Conservation (phyloP, 2,113 vertebrate genomes). For the Phodopus roborovskii region DNA sequence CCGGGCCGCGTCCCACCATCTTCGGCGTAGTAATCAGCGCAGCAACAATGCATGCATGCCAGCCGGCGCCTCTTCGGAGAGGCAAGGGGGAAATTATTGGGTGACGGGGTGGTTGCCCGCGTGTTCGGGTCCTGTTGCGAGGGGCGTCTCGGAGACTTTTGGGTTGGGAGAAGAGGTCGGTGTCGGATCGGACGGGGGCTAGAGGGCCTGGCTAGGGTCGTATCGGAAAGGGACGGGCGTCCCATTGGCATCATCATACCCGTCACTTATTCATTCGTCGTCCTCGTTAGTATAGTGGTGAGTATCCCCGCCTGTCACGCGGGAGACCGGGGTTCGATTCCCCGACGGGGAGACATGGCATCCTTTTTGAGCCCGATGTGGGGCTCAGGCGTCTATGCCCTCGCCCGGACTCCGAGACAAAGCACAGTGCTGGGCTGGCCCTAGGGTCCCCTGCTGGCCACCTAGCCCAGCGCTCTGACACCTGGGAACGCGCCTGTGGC, state of each 20-base stretch:
- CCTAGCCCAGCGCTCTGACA: too few species aligned
- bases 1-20: neutral
- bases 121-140: neutral
- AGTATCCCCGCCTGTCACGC: conserved; percentile 70
- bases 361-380: neutral
- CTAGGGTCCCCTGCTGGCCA: too few species aligned
- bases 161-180: neutral
- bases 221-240: fast-evolving
- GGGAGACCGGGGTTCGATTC: conserved; percentile 72
- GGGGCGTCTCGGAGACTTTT: neutral
- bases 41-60: neutral
- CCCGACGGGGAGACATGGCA: neutral
- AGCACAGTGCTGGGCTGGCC: too few species aligned
- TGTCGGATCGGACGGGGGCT: neutral
- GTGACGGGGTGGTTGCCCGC: too few species aligned
- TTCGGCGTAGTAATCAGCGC: too few species aligned
- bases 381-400: too few species aligned
- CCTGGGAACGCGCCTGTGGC: too few species aligned
- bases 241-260: fast-evolving
- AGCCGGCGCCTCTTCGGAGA: neutral
- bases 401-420: too few species aligned
- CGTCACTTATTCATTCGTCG: too few species aligned
- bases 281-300: conserved; percentile 57
- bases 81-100: too few species aligned
- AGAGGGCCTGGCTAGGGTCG: neutral